Percentiles rank a stretch among this genome's conserved stretches.
Conservation (phyloP, 2,797 vertebrate genomes). For the Hafferia zeledoni region DNA sequence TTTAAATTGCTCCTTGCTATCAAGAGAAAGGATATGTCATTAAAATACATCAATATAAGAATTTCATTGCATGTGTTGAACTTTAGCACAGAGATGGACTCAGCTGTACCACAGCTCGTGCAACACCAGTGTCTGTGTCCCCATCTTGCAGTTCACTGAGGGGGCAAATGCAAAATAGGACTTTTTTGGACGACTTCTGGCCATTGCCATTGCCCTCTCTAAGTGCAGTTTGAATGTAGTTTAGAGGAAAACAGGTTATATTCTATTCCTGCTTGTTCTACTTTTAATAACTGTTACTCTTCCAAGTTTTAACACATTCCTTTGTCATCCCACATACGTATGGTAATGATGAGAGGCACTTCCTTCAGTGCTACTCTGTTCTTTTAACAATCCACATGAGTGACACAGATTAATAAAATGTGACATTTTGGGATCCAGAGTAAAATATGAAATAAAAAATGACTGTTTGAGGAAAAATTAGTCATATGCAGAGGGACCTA, state of each 20-base stretch:
- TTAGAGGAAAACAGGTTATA: not conserved
- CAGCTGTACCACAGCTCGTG: not conserved
- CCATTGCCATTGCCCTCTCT: not conserved
- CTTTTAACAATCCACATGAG: slow-evolving; percentile 26
- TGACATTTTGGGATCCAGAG: slow-evolving; percentile 58
- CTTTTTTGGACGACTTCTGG: not conserved
- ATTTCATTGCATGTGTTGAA: not conserved
- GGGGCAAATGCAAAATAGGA: not conserved
- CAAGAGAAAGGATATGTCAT: not conserved
- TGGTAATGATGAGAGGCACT: not conserved
- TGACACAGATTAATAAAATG: slow-evolving; percentile 61
- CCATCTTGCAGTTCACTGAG: not conserved
- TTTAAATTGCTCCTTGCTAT: not conserved
- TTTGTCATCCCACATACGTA: slow-evolving; percentile 32
- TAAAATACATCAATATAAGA: not conserved
- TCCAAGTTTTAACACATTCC: not conserved
- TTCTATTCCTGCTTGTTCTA: slow-evolving; percentile 3
- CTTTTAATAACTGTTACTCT: slow-evolving; percentile 11
- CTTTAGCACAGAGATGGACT: not conserved
- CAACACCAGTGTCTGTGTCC: accelerated
- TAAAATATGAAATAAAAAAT: slow-evolving; percentile 57
- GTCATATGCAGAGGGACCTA: slow-evolving; percentile 73
- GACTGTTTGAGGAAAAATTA: slow-evolving; percentile 72
- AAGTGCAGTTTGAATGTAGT: not conserved
- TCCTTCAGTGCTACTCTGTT: slow-evolving; percentile 8